Conservation (phyloP, 30 jellyfish, hydroid and myxozoan species). For the Nemopilema nomurai region DNA sequence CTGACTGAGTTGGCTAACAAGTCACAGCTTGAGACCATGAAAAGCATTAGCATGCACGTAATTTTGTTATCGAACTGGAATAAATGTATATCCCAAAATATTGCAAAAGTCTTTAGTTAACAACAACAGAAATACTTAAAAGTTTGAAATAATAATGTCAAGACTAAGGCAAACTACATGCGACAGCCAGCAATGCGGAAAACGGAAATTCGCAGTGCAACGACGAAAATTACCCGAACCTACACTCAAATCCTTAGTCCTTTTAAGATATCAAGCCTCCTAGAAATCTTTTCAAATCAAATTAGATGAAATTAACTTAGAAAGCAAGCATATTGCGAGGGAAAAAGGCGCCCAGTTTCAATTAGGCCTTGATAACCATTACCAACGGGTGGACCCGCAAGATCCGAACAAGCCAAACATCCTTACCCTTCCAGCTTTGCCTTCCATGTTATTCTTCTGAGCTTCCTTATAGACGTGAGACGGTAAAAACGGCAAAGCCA, state of each 20-base stretch:
- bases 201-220: too few relatives aligned
- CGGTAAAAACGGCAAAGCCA: constrained; percentile 83
- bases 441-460: constrained; percentile 79
- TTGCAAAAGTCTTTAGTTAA: too few relatives aligned
- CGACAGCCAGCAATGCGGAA: too few relatives aligned
- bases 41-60: not conserved
- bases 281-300: too few relatives aligned
- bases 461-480: constrained; percentile 83
- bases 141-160: too few relatives aligned
- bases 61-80: too few relatives aligned
- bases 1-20: not conserved
- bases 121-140: too few relatives aligned
- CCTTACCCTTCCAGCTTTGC: constrained; percentile 98
- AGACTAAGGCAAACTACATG: too few relatives aligned
- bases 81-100: too few relatives aligned
- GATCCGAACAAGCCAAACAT: not conserved
- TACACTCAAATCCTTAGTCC: too few relatives aligned
- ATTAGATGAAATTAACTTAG: not conserved
- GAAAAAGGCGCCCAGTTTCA: not conserved
- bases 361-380: not conserved
- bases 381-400: not conserved
- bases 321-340: not conserved
- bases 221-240: too few relatives aligned
- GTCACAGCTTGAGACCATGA: not conserved
- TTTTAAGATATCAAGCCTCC: too few relatives aligned